Evolutionary conservation across 2,113 vertebrate species (phyloP).

Genomic region (Pseudonaja textilis): DNA sequence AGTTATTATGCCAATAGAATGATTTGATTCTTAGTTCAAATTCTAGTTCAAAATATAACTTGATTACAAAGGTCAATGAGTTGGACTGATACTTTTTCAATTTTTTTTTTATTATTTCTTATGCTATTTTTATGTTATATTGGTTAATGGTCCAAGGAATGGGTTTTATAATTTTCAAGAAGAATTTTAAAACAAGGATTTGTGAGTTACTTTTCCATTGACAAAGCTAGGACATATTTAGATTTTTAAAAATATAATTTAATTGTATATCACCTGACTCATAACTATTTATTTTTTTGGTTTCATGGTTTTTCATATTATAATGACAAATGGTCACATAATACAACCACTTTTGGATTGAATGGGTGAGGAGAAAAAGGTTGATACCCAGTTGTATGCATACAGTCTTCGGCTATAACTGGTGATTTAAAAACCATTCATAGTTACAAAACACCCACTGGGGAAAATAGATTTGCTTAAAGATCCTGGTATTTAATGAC

Average conservation of each 20-base stretch:
- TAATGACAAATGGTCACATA: neutral
- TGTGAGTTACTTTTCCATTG: neutral
- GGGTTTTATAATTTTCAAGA: neutral
- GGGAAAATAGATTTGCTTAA: neutral
- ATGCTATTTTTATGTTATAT: neutral
- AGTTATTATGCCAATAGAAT: neutral
- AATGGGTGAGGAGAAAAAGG: neutral
- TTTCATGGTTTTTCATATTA: neutral
- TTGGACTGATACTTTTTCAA: neutral
- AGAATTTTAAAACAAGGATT: neutral
- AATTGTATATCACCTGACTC: neutral
- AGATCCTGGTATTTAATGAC: neutral
- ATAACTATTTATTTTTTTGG: neutral
- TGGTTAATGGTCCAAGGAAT: neutral
- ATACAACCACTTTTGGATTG: neutral
- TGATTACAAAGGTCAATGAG: neutral
- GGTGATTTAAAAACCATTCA: neutral
- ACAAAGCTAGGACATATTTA: neutral
- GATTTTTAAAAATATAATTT: neutral
- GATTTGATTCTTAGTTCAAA: neutral
- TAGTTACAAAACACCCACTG: neutral
- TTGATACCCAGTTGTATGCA: neutral
- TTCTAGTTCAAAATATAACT: neutral
- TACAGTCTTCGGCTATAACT: neutral
- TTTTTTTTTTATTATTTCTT: neutral